Evolutionary conservation across 2,797 vertebrate species (phyloP).

Genomic region (Cephalopachus bancanus): DNA sequence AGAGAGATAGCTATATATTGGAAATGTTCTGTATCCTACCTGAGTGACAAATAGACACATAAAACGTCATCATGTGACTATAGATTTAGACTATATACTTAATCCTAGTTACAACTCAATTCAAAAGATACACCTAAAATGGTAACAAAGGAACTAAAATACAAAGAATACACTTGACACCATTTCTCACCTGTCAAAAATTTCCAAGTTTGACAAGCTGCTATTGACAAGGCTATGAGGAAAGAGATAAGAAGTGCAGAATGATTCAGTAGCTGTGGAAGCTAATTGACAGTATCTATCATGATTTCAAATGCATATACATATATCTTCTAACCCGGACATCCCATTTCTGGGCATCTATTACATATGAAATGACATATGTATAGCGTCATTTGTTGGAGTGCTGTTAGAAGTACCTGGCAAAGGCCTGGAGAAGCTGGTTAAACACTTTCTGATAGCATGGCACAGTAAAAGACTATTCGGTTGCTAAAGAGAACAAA

Average conservation of each 20-base stretch:
- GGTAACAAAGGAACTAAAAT: background rate
- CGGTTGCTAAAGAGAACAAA: background rate
- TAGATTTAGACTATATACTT: background rate
- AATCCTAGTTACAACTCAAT: background rate
- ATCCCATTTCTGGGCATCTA: background rate
- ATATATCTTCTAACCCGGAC: background rate
- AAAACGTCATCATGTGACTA: background rate
- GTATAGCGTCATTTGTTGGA: background rate
- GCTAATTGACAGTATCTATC: accelerated
- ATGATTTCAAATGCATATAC: background rate
- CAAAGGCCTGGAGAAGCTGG: background rate
- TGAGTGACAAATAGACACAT: background rate
- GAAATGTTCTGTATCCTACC: background rate
- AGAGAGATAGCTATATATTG: background rate
- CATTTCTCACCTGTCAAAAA: background rate
- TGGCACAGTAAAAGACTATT: background rate
- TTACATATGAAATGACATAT: background rate
- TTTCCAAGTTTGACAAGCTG: background rate
- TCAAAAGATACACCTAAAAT: background rate
- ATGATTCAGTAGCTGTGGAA: accelerated
- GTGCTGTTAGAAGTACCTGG: background rate
- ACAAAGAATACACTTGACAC: background rate
- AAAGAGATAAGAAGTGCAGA: background rate
- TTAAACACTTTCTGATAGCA: background rate
- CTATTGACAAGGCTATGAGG: background rate